These are phyloP conservation scores for Sebastes variabilis DNA, from an alignment of 2,797 vertebrate genomes.

Conservation along the genomic window DNA sequence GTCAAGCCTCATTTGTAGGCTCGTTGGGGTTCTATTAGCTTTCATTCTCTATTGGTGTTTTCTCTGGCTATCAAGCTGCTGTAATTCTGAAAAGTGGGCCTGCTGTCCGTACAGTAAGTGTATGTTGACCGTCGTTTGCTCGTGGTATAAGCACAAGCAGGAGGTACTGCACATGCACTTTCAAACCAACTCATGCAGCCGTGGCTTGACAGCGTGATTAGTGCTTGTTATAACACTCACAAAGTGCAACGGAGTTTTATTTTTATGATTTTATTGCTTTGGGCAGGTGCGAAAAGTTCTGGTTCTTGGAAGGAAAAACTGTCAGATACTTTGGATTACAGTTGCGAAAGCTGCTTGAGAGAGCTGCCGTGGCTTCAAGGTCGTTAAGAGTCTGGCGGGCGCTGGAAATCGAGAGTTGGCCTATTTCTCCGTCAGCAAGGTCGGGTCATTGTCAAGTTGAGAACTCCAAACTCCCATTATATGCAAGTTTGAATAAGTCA, in stretches of 20 bases:
- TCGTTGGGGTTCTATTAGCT: constrained; percentile 48
- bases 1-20: constrained; percentile 62
- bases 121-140: constrained; percentile 38
- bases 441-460: constrained; percentile 55
- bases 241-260: constrained; percentile 48
- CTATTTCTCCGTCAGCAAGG: constrained; percentile 39
- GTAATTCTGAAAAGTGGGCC: constrained; percentile 34
- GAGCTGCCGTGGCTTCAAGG: constrained; percentile 44
- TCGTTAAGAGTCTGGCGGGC: constrained; percentile 43
- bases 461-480: constrained; percentile 39
- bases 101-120: constrained; percentile 2
- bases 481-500: constrained; percentile 34
- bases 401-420: constrained; percentile 23
- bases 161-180: constrained; percentile 72
- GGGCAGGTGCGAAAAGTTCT: constrained; percentile 61
- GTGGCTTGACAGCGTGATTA: constrained; percentile 65
- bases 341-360: constrained; percentile 44
- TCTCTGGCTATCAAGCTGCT: constrained; percentile 38
- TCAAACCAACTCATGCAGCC: constrained; percentile 75
- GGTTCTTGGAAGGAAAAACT: constrained; percentile 47
- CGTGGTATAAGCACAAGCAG: constrained; percentile 45
- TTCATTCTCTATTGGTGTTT: constrained; percentile 32
- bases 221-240: constrained; percentile 69
- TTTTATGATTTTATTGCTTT: constrained; percentile 47
- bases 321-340: constrained; percentile 54